Evolutionary conservation across 2,888 invertebrate species (phyloP), one percentile per base, ranked within the genome.

Genomic region (Chloromyia formosa): DNA sequence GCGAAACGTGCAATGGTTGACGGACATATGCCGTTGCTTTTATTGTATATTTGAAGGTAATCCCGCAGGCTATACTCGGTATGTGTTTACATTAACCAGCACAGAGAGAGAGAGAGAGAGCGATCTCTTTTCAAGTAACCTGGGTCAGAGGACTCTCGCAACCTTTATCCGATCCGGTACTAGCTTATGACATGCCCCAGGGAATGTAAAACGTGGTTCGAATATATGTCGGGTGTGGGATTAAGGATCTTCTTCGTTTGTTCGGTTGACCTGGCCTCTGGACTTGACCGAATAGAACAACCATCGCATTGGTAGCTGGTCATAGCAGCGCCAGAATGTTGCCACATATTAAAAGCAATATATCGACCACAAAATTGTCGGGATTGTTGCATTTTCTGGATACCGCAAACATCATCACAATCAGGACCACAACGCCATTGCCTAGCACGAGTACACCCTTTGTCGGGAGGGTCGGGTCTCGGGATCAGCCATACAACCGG

Each of bases 151-250:
- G 27, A 4, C 7, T 4, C 7, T 22, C 14, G 61, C 45, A 23
- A 49, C 3, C 49, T 5, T 49, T 16, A 14, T 35, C 27, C 27
- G 27, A 35, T 7, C 27, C 27, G 27, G 7, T 35, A 35, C 35
- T 49, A 49, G 66, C 66, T 66, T 66, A 66, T 66, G 45, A 49
- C 49, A n/a, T 66, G 20, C 22, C 49, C 49, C 35, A 20, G 14
- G 10, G 66, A 45, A 49, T 66, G 66, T 66, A 66, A 66, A 66
- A 66, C 66, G 66, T 66, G 66, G 66, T 66, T 66, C 66, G 45
- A 66, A 66, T 66, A 66, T 49, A n/a, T 49, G 3, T 49, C 16
- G 27, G 27, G 27, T 35, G 27, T 35, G 27, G 27, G 2, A 35
- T 35, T 35, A 35, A 35, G 27, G 7, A 35, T 35, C 7, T 35